Evolutionary conservation across 2,113 vertebrate species (phyloP), one percentile per base, ranked within the genome.

Genomic region (Myrmecophaga tridactyla): DNA sequence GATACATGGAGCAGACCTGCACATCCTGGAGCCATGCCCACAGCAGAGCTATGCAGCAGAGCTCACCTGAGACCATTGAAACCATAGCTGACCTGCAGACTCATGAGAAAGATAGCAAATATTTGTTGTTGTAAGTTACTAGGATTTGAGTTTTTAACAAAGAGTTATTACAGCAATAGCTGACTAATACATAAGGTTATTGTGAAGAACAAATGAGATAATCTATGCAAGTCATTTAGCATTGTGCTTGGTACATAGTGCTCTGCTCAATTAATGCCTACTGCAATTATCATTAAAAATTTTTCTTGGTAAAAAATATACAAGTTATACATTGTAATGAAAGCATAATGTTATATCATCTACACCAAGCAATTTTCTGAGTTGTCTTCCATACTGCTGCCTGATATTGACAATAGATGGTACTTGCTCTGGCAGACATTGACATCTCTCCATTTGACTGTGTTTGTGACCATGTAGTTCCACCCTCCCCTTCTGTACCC

Each of bases 251-350:
- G 27, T 23, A 81, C 31, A 51, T 11, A 53, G 53, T 62, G 27
- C 23, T 73, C 73, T 85, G 9, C 41, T 93, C 78, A 60, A 15
- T 43, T 56, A 43, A 17, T 46, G 48, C 41, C 78, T 83, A 41
- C 72, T 41, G 23, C 70, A 78, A 36, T 43, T 72, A 48, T 90
- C 34, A 13, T 92, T 92, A 89, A 88, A n/a, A 96, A 48, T 29
- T 90, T 96, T 97, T 92, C 69, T 95, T 82, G 86, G 69, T 90
- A 92, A 87, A 96, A 97, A 96, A 95, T 3, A 0, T 85, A 91
- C 89, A 78, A 95, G 75, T 92, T 93, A 96, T 82, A 58, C 86
- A 95, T 78, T 97, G 94, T 97, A 96, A 94, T 96, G 94, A 96
- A 94, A 92, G 89, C 84, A 93, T 56, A 96, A 63, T 92, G 76